These are phyloP conservation scores for Drosophila nikananu DNA, from an alignment of 1,140 invertebrate genomes.

Conservation along the genomic window DNA sequence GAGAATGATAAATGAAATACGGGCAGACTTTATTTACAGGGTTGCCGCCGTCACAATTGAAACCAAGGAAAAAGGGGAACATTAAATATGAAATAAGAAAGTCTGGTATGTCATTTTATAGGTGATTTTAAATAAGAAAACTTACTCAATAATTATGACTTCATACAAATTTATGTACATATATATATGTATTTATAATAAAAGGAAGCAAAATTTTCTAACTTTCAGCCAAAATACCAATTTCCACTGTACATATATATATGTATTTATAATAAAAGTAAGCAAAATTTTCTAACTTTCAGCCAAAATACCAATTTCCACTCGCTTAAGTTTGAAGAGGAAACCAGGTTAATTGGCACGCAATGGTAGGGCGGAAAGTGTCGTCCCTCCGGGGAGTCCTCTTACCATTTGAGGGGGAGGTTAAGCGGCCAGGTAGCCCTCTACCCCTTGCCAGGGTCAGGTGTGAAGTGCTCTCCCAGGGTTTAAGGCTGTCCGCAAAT, in stretches of 20 bases:
- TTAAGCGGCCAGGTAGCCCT: background rate
- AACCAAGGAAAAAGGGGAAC: background rate
- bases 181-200: background rate
- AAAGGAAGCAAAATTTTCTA: background rate
- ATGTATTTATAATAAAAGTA: background rate
- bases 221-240: conserved; percentile 1
- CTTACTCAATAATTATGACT: background rate
- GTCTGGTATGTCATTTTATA: too few species aligned
- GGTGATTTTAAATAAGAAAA: background rate
- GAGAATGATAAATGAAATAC: conserved; percentile 13
- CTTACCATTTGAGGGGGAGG: background rate
- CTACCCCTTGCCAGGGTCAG: background rate
- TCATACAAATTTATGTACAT: background rate
- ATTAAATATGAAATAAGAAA: background rate
- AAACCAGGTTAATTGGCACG: conserved; percentile 62
- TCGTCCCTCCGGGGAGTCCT: background rate
- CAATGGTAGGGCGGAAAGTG: conserved; percentile 25
- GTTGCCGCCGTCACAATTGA: background rate
- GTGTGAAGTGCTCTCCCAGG: conserved; percentile 13
- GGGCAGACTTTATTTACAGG: background rate
- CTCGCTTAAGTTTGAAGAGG: conserved; percentile 19
- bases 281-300: background rate
- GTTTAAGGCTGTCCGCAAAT: background rate
- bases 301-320: conserved; percentile 22
- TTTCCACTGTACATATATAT: conserved; percentile 35